Percentiles rank a stretch among this genome's conserved stretches.
These are phyloP conservation scores for Ferdinandea cuprea DNA, from an alignment of 2,888 invertebrate species.

Conservation along the genomic window DNA sequence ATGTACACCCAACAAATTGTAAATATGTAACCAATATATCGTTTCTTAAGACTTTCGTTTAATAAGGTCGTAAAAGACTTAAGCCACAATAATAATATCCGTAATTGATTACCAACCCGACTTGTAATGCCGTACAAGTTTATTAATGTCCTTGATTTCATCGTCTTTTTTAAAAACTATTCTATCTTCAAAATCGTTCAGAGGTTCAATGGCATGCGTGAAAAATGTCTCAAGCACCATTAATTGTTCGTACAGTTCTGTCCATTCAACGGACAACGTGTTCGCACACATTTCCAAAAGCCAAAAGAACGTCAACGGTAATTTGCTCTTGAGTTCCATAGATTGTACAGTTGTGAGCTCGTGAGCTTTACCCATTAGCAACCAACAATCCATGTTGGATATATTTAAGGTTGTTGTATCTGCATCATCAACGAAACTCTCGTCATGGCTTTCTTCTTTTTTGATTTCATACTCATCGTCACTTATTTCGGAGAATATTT, in stretches of 20 bases:
- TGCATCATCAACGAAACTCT: neutral
- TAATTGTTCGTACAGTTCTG: slow-evolving; percentile 80
- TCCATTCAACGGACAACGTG: slow-evolving; percentile 79
- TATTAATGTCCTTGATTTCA: slow-evolving; percentile 78
- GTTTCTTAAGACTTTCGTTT: too few species aligned
- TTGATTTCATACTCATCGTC: slow-evolving; percentile 70
- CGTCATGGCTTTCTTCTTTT: neutral
- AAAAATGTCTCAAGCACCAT: slow-evolving; percentile 80
- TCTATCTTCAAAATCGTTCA: slow-evolving; percentile 76
- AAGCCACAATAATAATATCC: too few species aligned
- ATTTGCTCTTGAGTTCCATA: slow-evolving; percentile 76
- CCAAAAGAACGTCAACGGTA: slow-evolving; percentile 81
- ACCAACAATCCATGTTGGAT: slow-evolving; percentile 82
- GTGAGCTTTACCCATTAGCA: slow-evolving; percentile 77
- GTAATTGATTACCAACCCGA: slow-evolving; percentile 79
- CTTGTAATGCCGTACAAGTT: slow-evolving; percentile 76
- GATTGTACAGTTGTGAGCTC: slow-evolving; percentile 75
- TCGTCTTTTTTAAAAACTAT: slow-evolving; percentile 76
- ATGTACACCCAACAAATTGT: too few species aligned
- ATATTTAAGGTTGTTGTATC: slow-evolving; percentile 75
- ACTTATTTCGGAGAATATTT: slow-evolving; percentile 76
- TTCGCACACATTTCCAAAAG: slow-evolving; percentile 81
- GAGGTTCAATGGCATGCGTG: slow-evolving; percentile 79
- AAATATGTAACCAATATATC: too few species aligned
- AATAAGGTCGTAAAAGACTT: too few species aligned